Conservation (phyloP, 2,113 vertebrate genomes). For the Mastomys coucha region DNA sequence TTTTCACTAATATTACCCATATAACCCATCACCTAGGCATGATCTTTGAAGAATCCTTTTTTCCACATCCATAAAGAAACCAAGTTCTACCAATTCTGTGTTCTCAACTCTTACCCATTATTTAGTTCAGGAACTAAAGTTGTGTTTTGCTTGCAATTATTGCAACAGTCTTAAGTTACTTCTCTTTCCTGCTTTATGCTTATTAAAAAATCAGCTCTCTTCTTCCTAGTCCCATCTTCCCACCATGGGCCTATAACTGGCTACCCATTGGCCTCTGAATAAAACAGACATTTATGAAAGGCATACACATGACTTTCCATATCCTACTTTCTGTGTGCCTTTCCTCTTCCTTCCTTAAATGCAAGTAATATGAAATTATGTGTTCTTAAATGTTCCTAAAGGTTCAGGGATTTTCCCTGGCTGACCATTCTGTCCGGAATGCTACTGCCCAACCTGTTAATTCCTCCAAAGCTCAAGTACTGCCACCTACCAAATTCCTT, state of each 20-base stretch:
- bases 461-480: conserved; percentile 44
- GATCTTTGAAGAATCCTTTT: conserved; percentile 4
- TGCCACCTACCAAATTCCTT: conserved; percentile 1
- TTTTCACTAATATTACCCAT: conserved; percentile 26
- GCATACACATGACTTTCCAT: conserved; percentile 6
- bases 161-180: neutral
- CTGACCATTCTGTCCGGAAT: neutral
- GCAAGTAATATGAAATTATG: conserved; percentile 26
- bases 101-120: neutral
- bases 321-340: conserved; percentile 9
- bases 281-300: conserved; percentile 13
- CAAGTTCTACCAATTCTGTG: conserved; percentile 45
- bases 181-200: neutral
- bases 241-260: conserved; percentile 8
- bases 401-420: conserved; percentile 29
- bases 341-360: conserved; percentile 8
- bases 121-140: conserved; percentile 22
- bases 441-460: conserved; percentile 29
- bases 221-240: neutral
- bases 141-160: neutral
- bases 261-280: neutral
- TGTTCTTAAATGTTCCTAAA: conserved; percentile 4
- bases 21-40: conserved; percentile 31
- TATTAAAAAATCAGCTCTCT: conserved; percentile 51
- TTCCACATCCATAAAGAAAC: neutral